phyloP scores from a whole-genome alignment of 2,888 invertebrate species.

The Melieria omissa region DNA sequence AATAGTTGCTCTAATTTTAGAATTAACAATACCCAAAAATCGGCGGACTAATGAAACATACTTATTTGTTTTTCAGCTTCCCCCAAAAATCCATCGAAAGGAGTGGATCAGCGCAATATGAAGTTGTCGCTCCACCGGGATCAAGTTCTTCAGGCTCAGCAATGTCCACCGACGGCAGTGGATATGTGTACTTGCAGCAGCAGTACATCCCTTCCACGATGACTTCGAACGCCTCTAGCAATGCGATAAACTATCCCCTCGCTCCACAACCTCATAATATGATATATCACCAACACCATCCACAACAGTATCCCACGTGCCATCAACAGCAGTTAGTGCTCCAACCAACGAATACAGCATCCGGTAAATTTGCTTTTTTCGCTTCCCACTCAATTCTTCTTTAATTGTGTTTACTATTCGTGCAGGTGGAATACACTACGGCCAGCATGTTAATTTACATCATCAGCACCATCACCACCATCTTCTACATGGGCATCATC shows the following conservation, averaged over 20 bases:
- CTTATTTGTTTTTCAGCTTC: constrained; percentile 57
- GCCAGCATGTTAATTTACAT: constrained; percentile 45
- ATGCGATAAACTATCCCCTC: constrained; percentile 51
- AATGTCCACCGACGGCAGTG: constrained; percentile 52
- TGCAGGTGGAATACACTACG: constrained; percentile 50
- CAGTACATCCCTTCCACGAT: constrained; percentile 58
- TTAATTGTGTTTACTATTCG: not conserved
- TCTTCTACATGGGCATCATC: constrained; percentile 59
- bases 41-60: constrained; percentile 1
- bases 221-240: constrained; percentile 49
- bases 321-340: constrained; percentile 60
- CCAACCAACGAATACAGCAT: constrained; percentile 38
- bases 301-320: constrained; percentile 63
- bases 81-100: constrained; percentile 67
- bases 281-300: constrained; percentile 45
- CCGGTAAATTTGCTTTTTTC: constrained; percentile 34
- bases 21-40: not conserved
- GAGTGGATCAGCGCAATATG: constrained; percentile 64
- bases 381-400: not conserved
- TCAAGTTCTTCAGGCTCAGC: constrained; percentile 53
- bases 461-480: constrained; percentile 57
- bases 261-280: constrained; percentile 44
- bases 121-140: constrained; percentile 55
- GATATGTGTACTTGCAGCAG: constrained; percentile 66
- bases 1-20: not conserved